Conservation (phyloP, 2,113 vertebrate species). For the Anhinga rufa region DNA sequence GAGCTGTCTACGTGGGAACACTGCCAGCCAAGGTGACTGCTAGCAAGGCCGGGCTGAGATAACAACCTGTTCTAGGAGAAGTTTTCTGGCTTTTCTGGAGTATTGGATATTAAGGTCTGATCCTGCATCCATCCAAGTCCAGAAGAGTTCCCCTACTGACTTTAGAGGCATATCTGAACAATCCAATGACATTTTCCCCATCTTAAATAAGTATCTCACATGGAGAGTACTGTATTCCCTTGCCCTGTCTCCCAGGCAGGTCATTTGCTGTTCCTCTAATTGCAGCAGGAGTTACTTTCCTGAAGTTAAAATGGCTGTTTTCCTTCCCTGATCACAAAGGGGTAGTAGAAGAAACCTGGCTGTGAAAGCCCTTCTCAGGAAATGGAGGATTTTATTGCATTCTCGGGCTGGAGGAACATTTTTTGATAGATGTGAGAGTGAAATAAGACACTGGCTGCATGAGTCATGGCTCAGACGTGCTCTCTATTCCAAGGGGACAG, state of each 20-base stretch:
- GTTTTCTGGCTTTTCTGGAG: neutral
- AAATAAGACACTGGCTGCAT: conserved; percentile 58
- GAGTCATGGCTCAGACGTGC: conserved; percentile 8
- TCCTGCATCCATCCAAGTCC: neutral
- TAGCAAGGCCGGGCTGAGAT: neutral
- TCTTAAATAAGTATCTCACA: neutral
- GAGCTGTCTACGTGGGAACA: neutral
- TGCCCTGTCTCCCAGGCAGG: neutral
- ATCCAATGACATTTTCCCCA: neutral
- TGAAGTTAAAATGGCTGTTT: neutral
- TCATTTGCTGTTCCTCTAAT: neutral
- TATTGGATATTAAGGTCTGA: neutral
- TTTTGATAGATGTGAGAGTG: conserved; percentile 1
- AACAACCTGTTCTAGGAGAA: neutral
- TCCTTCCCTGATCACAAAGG: neutral
- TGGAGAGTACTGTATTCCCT: neutral
- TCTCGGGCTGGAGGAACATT: conserved; percentile 38
- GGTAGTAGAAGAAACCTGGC: neutral
- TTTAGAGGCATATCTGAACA: neutral
- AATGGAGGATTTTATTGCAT: neutral
- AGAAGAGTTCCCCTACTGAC: neutral
- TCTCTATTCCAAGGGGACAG: conserved; percentile 70
- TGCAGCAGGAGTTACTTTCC: neutral
- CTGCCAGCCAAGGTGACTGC: neutral
- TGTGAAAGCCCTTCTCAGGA: neutral